Evolutionary conservation across 2,113 vertebrate genomes (phyloP).

Genomic region (Sceloporus undulatus): DNA sequence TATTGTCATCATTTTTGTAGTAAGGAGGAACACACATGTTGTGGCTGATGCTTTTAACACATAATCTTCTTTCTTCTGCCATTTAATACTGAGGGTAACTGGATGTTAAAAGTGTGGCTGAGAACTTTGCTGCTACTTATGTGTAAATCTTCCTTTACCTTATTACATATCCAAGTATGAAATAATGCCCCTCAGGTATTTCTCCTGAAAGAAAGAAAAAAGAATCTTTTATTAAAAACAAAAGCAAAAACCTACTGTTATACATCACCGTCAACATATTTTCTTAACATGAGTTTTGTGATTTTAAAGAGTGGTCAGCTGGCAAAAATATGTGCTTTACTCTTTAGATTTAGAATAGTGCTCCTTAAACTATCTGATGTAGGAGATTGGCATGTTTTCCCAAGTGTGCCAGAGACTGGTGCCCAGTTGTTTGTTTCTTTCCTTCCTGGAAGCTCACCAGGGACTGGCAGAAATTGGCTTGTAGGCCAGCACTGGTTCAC

Average conservation of each 20-base stretch:
- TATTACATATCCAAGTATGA: background rate
- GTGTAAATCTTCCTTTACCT: background rate
- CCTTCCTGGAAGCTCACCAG: no score
- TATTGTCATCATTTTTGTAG: background rate
- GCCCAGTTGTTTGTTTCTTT: no score
- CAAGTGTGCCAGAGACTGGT: no score
- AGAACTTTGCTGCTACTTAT: background rate
- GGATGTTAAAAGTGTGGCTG: background rate
- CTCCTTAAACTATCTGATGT: no score
- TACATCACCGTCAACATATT: conserved; percentile 26
- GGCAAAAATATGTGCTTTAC: conserved; percentile 31
- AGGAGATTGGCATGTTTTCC: no score
- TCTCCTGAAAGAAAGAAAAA: background rate
- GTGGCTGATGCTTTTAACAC: background rate
- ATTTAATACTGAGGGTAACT: background rate
- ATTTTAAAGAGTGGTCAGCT: conserved; percentile 16
- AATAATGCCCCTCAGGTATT: background rate
- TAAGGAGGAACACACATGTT: background rate
- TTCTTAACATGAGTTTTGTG: conserved; percentile 29
- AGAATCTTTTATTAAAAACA: background rate
- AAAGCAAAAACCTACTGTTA: background rate
- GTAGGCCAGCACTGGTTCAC: no score
- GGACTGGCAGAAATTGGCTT: no score
- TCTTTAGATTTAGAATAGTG: background rate
- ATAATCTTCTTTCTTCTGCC: background rate